Percentiles rank a stretch among this genome's conserved stretches.
phyloP scores from a whole-genome alignment of 2,797 vertebrate genomes.

The Crossoptilon crossoptilon region DNA sequence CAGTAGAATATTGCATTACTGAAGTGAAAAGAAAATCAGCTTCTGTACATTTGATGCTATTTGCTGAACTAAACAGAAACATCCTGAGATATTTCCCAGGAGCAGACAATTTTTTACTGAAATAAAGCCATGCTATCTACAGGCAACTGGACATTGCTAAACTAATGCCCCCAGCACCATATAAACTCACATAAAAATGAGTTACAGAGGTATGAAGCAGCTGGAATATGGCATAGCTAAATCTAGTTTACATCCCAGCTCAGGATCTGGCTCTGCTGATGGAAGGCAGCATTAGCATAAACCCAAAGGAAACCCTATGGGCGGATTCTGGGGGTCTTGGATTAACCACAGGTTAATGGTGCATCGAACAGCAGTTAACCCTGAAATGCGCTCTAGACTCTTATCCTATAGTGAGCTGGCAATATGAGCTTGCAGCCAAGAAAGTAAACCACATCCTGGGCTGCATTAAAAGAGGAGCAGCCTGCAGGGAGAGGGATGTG shows the following conservation, averaged over 20 bases:
- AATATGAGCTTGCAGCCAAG: not conserved
- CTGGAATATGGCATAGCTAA: not conserved
- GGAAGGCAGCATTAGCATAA: not conserved
- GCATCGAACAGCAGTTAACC: not conserved
- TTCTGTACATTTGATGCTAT: slow-evolving; percentile 1
- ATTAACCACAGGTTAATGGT: not conserved
- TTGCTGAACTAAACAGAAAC: slow-evolving; percentile 53
- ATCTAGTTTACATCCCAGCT: not conserved
- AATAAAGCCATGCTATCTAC: not conserved
- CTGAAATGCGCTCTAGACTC: not conserved
- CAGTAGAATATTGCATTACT: slow-evolving; percentile 48
- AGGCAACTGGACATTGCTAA: not conserved
- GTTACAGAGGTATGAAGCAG: slow-evolving; percentile 23
- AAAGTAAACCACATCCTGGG: not conserved
- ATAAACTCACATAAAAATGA: slow-evolving; percentile 31
- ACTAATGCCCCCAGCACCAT: not conserved
- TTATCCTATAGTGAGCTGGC: not conserved
- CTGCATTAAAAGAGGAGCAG: not conserved
- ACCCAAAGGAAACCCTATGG: not conserved
- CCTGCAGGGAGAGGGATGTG: not conserved
- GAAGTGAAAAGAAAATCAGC: slow-evolving; percentile 36
- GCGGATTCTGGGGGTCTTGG: not conserved
- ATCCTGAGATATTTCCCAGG: slow-evolving; percentile 42
- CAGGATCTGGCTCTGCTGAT: not conserved
- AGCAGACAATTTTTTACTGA: not conserved